Conservation (phyloP, 2,113 vertebrate species). For the Notothenia rossii region DNA sequence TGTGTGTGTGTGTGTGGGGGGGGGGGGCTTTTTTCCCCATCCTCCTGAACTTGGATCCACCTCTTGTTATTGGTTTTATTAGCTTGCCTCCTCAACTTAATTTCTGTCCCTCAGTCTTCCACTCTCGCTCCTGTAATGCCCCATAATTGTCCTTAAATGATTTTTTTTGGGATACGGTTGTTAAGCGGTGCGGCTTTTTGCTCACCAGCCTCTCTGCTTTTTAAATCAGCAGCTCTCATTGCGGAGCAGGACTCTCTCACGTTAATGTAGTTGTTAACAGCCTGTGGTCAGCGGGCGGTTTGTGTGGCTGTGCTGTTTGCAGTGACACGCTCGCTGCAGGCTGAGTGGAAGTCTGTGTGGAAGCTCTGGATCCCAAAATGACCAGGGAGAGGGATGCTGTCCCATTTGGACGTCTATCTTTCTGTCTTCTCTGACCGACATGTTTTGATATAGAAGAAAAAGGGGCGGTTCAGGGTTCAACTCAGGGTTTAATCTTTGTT, state of each 20-base stretch:
- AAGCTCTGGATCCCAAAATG: constrained; percentile 33
- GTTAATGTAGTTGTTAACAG: constrained; percentile 80
- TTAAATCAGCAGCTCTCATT: constrained; percentile 49
- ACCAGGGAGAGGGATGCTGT: constrained; percentile 19
- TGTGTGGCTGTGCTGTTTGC: constrained; percentile 72
- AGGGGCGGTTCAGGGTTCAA: not conserved
- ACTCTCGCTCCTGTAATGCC: constrained; percentile 10
- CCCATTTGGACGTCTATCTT: not conserved
- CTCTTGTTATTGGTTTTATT: constrained; percentile 17
- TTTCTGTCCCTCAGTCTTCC: not conserved
- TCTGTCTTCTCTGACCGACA: not conserved
- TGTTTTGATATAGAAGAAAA: not conserved
- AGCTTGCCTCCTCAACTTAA: constrained; percentile 22
- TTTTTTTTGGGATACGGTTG: constrained; percentile 19
- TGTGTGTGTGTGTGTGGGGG: not conserved
- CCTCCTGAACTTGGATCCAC: constrained; percentile 16
- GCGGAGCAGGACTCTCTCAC: constrained; percentile 61
- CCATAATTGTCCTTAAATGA: constrained; percentile 34
- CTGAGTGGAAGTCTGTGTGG: constrained; percentile 26
- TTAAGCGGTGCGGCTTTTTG: constrained; percentile 16
- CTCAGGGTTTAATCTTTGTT: not conserved
- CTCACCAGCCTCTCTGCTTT: constrained; percentile 42
- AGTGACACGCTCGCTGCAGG: constrained; percentile 49
- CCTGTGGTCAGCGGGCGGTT: constrained; percentile 72
- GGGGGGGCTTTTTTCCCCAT: constrained; percentile 11